A percentile compares a stretch with the other conserved stretches of the same genome.
phyloP scores from a whole-genome alignment of 1,140 invertebrate species.

The Drosophila takahashii region DNA sequence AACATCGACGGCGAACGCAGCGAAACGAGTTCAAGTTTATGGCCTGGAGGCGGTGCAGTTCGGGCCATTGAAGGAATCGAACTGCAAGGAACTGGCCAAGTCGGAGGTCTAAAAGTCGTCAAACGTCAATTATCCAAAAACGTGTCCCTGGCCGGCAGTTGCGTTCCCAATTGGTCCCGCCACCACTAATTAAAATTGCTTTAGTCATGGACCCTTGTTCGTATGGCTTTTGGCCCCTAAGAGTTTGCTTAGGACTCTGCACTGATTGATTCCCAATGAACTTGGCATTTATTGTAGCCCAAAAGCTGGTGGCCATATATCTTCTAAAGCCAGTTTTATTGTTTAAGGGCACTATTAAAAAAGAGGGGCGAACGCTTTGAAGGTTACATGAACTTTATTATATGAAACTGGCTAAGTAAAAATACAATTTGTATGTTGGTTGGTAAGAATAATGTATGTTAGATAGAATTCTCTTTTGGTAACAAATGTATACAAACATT shows the following conservation, averaged over 20 bases:
- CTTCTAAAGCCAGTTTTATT: neutral
- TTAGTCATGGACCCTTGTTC: constrained; percentile 23
- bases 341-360: neutral
- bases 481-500: too few species aligned
- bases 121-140: constrained; percentile 69
- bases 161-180: constrained; percentile 18
- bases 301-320: constrained; percentile 8
- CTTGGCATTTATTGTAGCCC: constrained; percentile 13
- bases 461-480: too few species aligned
- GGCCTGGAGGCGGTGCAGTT: constrained; percentile 45
- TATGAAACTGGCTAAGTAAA: neutral
- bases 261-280: constrained; percentile 17
- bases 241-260: neutral
- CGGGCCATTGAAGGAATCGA: neutral
- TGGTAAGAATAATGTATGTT: too few species aligned
- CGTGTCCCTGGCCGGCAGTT: constrained; percentile 18
- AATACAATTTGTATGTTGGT: neutral
- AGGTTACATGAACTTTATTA: neutral
- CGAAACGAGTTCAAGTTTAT: constrained; percentile 81
- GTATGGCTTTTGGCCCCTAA: constrained; percentile 1
- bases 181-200: constrained; percentile 44
- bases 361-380: neutral
- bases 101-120: constrained; percentile 61
- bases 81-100: constrained; percentile 5
- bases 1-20: constrained; percentile 44